Evolutionary conservation across 2,888 invertebrate species (phyloP), one percentile per base, ranked within the genome.

Genomic region (Uloborus plumipes): DNA sequence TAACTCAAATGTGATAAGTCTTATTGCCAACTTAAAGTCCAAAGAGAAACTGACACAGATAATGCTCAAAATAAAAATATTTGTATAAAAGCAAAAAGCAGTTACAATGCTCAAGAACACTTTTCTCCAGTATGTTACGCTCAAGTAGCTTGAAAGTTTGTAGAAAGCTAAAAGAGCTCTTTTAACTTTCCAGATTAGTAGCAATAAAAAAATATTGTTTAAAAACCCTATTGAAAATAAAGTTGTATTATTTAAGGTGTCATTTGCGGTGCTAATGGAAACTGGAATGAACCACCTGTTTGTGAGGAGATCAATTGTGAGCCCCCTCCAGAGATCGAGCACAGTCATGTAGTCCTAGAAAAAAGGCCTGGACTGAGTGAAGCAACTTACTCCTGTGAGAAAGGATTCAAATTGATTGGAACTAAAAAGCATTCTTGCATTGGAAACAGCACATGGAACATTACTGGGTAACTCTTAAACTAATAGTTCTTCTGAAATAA

Each of bases 331-430:
- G 58, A 69, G 14, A 59, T 85, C 9, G 71, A 70, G 13, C 39
- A 84, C 53, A 77, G 84, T 9, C 84, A 71, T n/a, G 77, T 86
- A 4, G 69, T 59, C 14, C 79, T 85, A 6, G 81, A 79, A 16
- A 84, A 77, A n/a, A 70, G 64, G 53, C 85, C 84, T 15, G 80
- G 80, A 51, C 31, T 85, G 9, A 85, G 84, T 62, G 75, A 77
- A 67, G 86, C 85, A 9, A 77, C 67, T 22, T 86, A 86, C 39
- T 62, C 69, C 14, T 86, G 86, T 47, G 26, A 74, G 16, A 69
- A 82, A 26, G 86, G 86, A 11, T 86, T 79, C 66, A 77, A 70
- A 50, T 49, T 86, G 6, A 49, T 73, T 59, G 86, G 84, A 59
- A 22, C 58, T 14, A 51, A 72, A 16, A 75, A 72, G 16, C 80